phyloP scores from a whole-genome alignment of 1,140 invertebrate species.

The Drosophila nigrodunni region DNA sequence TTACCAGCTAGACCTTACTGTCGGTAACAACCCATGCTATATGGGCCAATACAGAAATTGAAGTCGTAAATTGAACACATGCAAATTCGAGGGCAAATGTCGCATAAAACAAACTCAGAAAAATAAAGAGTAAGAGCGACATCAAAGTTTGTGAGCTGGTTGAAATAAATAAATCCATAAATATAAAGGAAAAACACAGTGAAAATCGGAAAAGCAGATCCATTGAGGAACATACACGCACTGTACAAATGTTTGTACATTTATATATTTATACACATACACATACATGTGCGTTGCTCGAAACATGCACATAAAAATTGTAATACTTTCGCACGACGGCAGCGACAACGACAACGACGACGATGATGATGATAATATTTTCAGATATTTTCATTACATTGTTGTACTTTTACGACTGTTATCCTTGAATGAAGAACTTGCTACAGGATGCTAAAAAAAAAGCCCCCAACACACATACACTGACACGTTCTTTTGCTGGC shows the following conservation, averaged over 20 bases:
- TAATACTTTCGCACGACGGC: slow-evolving; percentile 44
- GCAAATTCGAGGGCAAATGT: slow-evolving; percentile 53
- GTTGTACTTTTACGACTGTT: slow-evolving; percentile 83
- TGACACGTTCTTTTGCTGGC: slow-evolving; percentile 17
- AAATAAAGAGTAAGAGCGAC: slow-evolving; percentile 49
- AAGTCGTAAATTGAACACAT: slow-evolving; percentile 64
- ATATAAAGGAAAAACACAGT: slow-evolving; percentile 16
- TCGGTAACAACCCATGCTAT: slow-evolving; percentile 20
- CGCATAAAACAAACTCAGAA: slow-evolving; percentile 46
- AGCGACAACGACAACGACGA: slow-evolving; percentile 24
- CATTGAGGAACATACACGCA: slow-evolving; percentile 28
- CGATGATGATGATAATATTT: slow-evolving; percentile 77
- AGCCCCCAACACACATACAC: slow-evolving; percentile 29
- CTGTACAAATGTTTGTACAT: too few species aligned
- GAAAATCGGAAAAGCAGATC: slow-evolving; percentile 35
- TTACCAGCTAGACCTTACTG: slow-evolving; percentile 53
- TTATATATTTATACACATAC: neutral
- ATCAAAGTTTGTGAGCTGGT: slow-evolving; percentile 61
- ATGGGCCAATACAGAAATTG: slow-evolving; percentile 7
- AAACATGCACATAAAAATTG: slow-evolving; percentile 49
- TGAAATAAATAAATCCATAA: slow-evolving; percentile 25
- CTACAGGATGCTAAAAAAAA: slow-evolving; percentile 75
- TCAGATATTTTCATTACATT: slow-evolving; percentile 83
- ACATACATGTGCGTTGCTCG: slow-evolving; percentile 17
- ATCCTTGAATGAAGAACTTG: slow-evolving; percentile 83